These are phyloP conservation scores for Regulus satrapa DNA, from an alignment of 2,113 vertebrate species.

Conservation along the genomic window DNA sequence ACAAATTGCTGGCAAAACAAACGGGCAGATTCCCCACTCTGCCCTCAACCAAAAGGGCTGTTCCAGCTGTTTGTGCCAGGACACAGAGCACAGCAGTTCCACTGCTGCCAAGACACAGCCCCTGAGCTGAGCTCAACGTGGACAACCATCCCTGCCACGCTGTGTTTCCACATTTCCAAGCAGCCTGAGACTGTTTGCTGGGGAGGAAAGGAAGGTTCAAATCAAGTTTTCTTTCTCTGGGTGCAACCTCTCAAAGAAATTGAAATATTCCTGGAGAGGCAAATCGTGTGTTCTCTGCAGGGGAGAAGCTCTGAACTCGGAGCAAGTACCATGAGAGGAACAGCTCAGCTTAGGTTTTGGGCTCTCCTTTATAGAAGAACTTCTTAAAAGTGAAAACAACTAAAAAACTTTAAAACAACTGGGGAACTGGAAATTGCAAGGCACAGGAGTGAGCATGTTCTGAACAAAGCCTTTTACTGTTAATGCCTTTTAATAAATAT, in stretches of 20 bases:
- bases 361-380: neutral
- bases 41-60: neutral
- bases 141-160: neutral
- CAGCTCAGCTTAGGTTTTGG: neutral
- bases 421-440: neutral
- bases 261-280: neutral
- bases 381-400: neutral
- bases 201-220: neutral
- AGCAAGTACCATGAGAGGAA: neutral
- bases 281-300: fast-evolving
- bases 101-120: neutral
- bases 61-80: neutral
- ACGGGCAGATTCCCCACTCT: neutral
- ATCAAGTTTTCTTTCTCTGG: neutral
- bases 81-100: neutral
- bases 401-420: neutral
- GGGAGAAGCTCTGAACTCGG: neutral
- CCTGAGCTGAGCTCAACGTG: neutral
- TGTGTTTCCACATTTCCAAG: neutral
- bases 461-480: neutral
- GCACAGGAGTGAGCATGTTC: neutral
- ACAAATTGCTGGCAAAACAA: neutral
- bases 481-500: neutral
- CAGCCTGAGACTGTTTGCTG: neutral
- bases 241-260: neutral